phyloP scores from a whole-genome alignment of 2,113 vertebrate genomes.

The Strix aluco region DNA sequence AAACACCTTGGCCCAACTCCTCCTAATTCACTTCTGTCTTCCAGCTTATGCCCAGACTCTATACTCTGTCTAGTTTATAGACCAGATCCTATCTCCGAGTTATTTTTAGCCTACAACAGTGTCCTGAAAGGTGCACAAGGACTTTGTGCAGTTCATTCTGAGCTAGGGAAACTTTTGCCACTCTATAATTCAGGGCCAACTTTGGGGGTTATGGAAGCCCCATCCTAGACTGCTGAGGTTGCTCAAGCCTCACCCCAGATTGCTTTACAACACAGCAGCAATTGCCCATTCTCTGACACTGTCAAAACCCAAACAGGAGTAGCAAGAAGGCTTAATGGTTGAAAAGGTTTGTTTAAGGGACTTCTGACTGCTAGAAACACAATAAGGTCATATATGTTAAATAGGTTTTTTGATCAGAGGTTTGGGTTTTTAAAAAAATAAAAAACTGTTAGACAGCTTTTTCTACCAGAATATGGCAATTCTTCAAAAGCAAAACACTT shows the following conservation, averaged over 20 bases:
- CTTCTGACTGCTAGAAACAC: neutral
- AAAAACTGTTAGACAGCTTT: neutral
- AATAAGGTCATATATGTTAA: neutral
- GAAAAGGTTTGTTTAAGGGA: neutral
- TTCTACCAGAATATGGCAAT: neutral
- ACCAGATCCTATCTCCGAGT: neutral
- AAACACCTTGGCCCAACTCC: neutral
- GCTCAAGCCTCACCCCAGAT: neutral
- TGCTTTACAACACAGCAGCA: neutral
- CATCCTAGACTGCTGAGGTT: neutral
- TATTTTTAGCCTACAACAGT: neutral
- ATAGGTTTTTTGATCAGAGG: neutral
- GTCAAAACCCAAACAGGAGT: neutral
- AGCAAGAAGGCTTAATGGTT: neutral
- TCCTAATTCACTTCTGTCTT: neutral
- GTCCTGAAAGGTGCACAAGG: neutral
- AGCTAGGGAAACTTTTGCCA: neutral
- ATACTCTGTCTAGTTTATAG: neutral
- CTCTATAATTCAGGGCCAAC: neutral
- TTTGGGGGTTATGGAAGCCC: accelerated
- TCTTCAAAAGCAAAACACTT: neutral
- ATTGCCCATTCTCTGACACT: neutral
- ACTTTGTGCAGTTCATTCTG: neutral
- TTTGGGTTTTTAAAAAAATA: neutral
- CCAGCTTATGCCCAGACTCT: neutral